These are phyloP conservation scores for Sturmia bella DNA, from an alignment of 2,888 invertebrate genomes.

Conservation along the genomic window DNA sequence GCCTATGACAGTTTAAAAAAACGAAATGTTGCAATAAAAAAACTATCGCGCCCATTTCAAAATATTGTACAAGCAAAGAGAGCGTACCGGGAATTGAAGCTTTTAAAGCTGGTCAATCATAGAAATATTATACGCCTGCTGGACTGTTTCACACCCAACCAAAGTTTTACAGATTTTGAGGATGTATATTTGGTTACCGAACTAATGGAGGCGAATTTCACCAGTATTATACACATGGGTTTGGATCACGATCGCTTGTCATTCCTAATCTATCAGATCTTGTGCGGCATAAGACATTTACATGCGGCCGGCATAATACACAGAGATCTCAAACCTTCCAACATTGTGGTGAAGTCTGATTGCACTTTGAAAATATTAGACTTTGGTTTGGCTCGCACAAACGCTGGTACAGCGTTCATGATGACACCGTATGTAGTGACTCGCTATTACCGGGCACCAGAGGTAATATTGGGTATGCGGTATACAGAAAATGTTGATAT, in stretches of 20 bases:
- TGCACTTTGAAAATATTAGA: conserved; percentile 99
- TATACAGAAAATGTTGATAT: conserved; percentile 99
- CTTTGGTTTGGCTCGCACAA: conserved; percentile 97
- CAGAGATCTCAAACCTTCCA: conserved; percentile 99
- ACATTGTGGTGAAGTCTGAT: conserved; percentile 99
- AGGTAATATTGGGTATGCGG: conserved; percentile 99
- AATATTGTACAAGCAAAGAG: conserved; percentile 99
- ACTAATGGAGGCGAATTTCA: conserved; percentile 99
- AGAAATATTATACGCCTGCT: conserved; percentile 99
- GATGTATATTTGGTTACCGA: conserved; percentile 99
- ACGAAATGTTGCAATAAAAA: conserved; percentile 99
- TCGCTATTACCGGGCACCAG: conserved; percentile 98
- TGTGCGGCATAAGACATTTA: conserved; percentile 99
- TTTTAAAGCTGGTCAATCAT: conserved; percentile 99
- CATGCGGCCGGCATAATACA: conserved; percentile 99
- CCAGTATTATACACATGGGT: conserved; percentile 99
- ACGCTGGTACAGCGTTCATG: conserved; percentile 98
- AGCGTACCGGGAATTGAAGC: conserved; percentile 99
- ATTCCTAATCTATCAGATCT: conserved; percentile 99
- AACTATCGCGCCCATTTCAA: conserved; percentile 99
- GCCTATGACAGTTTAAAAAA: conserved; percentile 97
- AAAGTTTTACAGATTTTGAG: conserved; percentile 97
- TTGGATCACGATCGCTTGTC: conserved; percentile 99
- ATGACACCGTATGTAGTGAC: conserved; percentile 99
- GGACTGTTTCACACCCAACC: conserved; percentile 99